Evolutionary conservation across 2,888 invertebrate genomes (phyloP).

Genomic region (Eubasilissa splendida): DNA sequence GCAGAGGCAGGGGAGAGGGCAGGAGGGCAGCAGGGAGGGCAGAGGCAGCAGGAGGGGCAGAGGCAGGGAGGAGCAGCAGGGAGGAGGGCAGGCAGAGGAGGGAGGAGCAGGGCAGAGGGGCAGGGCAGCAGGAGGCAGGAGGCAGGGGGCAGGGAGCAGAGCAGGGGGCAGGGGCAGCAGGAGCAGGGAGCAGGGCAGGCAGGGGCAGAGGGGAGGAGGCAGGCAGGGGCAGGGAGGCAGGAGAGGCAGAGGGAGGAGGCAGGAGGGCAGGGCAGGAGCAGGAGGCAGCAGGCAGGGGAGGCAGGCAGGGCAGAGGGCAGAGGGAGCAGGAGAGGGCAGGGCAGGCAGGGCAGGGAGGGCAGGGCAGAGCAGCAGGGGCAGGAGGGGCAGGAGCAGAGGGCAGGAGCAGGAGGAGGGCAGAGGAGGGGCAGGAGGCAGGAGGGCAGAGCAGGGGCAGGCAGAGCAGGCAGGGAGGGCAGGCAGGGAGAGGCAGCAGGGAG

Average conservation of each 20-base stretch:
- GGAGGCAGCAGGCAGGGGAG: not conserved
- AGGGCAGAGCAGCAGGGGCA: constrained; percentile 2
- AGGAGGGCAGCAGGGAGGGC: constrained; percentile 3
- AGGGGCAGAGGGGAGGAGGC: not conserved
- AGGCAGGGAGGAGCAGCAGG: constrained; percentile 7
- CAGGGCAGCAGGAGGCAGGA: not conserved
- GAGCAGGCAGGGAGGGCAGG: not conserved
- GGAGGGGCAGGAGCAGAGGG: not conserved
- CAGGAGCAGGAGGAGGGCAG: not conserved
- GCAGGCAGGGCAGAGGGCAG: constrained; percentile 5
- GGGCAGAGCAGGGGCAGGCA: no score
- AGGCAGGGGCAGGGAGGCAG: constrained; percentile 21
- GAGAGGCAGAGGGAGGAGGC: not conserved
- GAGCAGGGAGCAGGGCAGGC: not conserved
- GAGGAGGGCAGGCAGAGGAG: constrained; percentile 17
- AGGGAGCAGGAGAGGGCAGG: not conserved
- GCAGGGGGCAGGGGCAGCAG: not conserved
- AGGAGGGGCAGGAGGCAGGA: no score
- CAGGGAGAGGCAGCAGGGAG: constrained; percentile 3
- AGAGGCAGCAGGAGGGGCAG: not conserved
- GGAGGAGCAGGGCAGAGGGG: not conserved
- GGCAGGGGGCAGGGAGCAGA: not conserved
- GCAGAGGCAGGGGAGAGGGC: not conserved
- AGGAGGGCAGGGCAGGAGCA: not conserved
- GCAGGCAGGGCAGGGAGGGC: not conserved